These are phyloP conservation scores for Diplogasteroides magnus DNA, from an alignment of 1,140 invertebrate genomes.

Conservation along the genomic window DNA sequence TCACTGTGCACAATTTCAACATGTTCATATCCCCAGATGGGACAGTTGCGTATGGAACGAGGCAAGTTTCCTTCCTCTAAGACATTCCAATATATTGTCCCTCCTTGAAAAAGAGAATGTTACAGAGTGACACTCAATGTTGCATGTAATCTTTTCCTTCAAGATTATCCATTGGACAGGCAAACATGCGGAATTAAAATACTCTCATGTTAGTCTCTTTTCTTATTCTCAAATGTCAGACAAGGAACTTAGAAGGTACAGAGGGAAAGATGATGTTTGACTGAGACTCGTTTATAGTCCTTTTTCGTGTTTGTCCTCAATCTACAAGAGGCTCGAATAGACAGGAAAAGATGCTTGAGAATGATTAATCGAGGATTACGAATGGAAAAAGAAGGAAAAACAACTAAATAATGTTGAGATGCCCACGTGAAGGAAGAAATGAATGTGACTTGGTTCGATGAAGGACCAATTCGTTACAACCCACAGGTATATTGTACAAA, in stretches of 20 bases:
- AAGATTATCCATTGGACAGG: slow-evolving; percentile 84
- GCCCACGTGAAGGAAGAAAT: slow-evolving; percentile 87
- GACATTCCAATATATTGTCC: slow-evolving; percentile 4
- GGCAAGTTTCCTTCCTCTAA: slow-evolving; percentile 56
- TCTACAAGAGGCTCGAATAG: background rate
- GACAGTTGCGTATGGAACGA: slow-evolving; percentile 66
- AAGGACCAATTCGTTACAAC: slow-evolving; percentile 82
- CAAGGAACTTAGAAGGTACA: too few species aligned
- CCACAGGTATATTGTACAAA: slow-evolving; percentile 56
- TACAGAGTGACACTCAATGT: slow-evolving; percentile 62
- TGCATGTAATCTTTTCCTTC: slow-evolving; percentile 88
- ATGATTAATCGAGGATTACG: background rate
- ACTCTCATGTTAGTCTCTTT: slow-evolving; percentile 81
- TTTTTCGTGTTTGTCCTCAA: too few species aligned
- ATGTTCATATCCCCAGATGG: slow-evolving; percentile 35
- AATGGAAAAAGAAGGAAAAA: slow-evolving; percentile 8
- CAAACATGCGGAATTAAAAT: slow-evolving; percentile 83
- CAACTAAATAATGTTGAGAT: slow-evolving; percentile 62
- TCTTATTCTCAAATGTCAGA: too few species aligned
- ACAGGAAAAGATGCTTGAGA: background rate
- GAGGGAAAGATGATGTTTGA: too few species aligned
- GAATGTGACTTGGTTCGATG: slow-evolving; percentile 77
- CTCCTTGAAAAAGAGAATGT: background rate
- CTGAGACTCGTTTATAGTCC: too few species aligned
- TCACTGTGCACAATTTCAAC: slow-evolving; percentile 56